These are phyloP conservation scores for Ametastegia equiseti DNA, from an alignment of 2,888 invertebrate genomes.

Conservation along the genomic window DNA sequence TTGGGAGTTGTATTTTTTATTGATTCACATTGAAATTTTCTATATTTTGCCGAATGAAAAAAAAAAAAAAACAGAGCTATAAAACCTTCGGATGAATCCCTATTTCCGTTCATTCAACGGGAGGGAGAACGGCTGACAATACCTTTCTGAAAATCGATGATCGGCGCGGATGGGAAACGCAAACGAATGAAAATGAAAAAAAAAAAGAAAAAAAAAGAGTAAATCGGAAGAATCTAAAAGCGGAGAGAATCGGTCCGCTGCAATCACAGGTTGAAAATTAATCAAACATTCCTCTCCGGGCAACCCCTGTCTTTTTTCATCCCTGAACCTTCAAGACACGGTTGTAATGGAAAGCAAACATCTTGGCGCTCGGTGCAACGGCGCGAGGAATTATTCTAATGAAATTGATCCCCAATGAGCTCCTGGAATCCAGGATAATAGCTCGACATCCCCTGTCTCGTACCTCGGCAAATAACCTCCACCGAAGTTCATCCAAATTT, in stretches of 20 bases:
- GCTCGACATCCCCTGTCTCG: neutral
- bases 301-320: neutral
- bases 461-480: neutral
- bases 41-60: neutral
- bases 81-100: slow-evolving; percentile 2
- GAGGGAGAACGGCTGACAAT: neutral
- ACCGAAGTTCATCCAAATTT: neutral
- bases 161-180: neutral
- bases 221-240: neutral
- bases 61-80: neutral
- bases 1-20: neutral
- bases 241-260: neutral
- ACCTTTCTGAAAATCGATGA: neutral
- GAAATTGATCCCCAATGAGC: slow-evolving; percentile 38
- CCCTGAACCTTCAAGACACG: neutral
- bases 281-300: neutral
- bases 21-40: slow-evolving; percentile 12
- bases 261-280: slow-evolving; percentile 25
- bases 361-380: slow-evolving; percentile 19
- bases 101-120: neutral
- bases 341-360: slow-evolving; percentile 35
- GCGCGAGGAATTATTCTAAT: slow-evolving; percentile 34
- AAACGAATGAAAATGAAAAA: neutral
- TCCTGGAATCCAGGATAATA: slow-evolving; percentile 11
- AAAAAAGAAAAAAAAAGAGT: neutral